Conservation (phyloP, 2,797 vertebrate genomes). For the Crenichthys baileyi region DNA sequence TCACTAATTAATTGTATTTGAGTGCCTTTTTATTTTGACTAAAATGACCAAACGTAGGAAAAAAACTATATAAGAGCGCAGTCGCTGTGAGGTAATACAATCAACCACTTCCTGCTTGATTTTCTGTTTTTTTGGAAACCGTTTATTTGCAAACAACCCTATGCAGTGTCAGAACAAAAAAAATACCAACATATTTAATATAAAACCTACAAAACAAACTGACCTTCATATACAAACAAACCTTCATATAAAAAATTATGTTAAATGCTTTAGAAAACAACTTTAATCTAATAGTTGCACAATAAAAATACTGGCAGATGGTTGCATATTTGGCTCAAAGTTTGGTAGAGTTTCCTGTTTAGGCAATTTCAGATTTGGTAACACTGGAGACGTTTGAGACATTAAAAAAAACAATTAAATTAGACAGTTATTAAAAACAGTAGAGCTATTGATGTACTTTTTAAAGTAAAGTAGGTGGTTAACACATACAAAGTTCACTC, state of each 20-base stretch:
- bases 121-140: neutral
- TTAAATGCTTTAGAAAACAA: neutral
- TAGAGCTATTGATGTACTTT: neutral
- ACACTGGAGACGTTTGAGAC: neutral
- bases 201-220: neutral
- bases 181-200: neutral
- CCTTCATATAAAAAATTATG: neutral
- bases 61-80: neutral
- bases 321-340: neutral
- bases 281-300: neutral
- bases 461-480: neutral
- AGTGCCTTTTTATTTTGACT: neutral
- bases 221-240: too few species aligned
- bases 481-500: too few species aligned
- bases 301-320: neutral
- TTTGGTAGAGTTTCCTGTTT: neutral
- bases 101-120: neutral
- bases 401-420: neutral
- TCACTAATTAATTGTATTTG: neutral
- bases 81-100: neutral
- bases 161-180: neutral
- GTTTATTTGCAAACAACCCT: neutral
- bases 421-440: neutral
- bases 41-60: neutral
- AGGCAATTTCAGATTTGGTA: neutral